Evolutionary conservation across 2,888 invertebrate genomes (phyloP).

Genomic region (Nemotelus pantherinus): DNA sequence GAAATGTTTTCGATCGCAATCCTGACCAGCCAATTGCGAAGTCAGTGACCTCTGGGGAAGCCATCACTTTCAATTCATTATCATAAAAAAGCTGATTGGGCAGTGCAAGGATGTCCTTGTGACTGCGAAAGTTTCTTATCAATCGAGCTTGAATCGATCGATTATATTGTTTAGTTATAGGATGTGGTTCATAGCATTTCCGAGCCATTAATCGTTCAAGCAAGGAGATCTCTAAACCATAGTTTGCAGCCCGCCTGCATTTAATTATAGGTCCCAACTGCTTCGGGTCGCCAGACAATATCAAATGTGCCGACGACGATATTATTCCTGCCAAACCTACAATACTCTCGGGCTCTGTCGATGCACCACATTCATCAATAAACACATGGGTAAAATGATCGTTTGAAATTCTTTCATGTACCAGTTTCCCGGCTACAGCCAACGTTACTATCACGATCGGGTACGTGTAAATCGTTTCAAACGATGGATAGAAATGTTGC

Average conservation of each 20-base stretch:
- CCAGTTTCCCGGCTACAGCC: slow-evolving; percentile 66
- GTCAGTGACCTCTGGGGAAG: slow-evolving; percentile 49
- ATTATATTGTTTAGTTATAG: slow-evolving; percentile 63
- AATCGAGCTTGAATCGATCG: slow-evolving; percentile 77
- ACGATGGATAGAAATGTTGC: slow-evolving; percentile 62
- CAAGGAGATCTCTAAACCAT: slow-evolving; percentile 67
- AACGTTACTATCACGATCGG: slow-evolving; percentile 74
- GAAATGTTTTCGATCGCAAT: slow-evolving; percentile 65
- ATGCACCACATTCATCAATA: slow-evolving; percentile 81
- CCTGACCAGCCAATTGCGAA: slow-evolving; percentile 62
- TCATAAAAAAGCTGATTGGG: slow-evolving; percentile 80
- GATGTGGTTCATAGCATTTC: slow-evolving; percentile 61
- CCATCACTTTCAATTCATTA: slow-evolving; percentile 68
- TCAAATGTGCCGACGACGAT: slow-evolving; percentile 65
- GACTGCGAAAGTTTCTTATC: slow-evolving; percentile 78
- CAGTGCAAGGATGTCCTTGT: slow-evolving; percentile 71
- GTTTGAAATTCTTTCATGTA: slow-evolving; percentile 29
- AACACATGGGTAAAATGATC: slow-evolving; percentile 72
- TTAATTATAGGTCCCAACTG: slow-evolving; percentile 75
- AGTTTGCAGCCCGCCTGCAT: slow-evolving; percentile 59
- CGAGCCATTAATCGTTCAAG: slow-evolving; percentile 74
- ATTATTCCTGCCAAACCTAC: slow-evolving; percentile 67
- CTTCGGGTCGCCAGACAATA: slow-evolving; percentile 78
- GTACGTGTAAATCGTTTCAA: slow-evolving; percentile 66
- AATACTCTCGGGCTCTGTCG: slow-evolving; percentile 74